A percentile compares a stretch with the other conserved stretches of the same genome.
Evolutionary conservation across 2,797 vertebrate species (phyloP).

Genomic region (Allenopithecus nigroviridis): DNA sequence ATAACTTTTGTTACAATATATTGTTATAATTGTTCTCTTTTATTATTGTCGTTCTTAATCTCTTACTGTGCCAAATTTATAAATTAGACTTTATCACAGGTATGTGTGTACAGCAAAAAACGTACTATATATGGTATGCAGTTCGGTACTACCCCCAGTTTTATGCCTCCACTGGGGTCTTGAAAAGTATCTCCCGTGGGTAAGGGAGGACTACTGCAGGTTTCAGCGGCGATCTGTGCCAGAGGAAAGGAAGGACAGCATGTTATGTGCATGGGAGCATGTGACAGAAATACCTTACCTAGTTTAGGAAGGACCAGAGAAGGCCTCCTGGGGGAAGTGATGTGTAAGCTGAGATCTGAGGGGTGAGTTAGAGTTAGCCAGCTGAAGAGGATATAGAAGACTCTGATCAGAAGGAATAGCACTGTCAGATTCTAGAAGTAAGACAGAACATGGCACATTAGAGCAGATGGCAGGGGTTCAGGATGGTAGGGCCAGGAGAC

Average conservation of each 20-base stretch:
- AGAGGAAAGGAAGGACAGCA: neutral
- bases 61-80: neutral
- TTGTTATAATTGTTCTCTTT: neutral
- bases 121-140: too few species aligned
- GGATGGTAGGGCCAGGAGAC: accelerated
- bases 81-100: neutral
- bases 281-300: neutral
- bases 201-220: neutral
- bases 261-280: neutral
- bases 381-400: neutral
- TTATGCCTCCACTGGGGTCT: neutral
- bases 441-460: neutral
- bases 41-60: neutral
- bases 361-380: neutral
- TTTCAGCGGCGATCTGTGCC: neutral
- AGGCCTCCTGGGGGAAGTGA: neutral
- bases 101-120: neutral
- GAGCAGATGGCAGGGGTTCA: neutral
- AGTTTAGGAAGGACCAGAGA: neutral
- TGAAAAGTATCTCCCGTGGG: neutral
- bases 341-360: neutral
- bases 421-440: neutral
- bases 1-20: neutral
- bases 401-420: neutral
- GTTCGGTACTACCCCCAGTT: neutral